Evolutionary conservation across 2,888 invertebrate genomes (phyloP), one percentile per base, ranked within the genome.

Genomic region (Spialia ferax): DNA sequence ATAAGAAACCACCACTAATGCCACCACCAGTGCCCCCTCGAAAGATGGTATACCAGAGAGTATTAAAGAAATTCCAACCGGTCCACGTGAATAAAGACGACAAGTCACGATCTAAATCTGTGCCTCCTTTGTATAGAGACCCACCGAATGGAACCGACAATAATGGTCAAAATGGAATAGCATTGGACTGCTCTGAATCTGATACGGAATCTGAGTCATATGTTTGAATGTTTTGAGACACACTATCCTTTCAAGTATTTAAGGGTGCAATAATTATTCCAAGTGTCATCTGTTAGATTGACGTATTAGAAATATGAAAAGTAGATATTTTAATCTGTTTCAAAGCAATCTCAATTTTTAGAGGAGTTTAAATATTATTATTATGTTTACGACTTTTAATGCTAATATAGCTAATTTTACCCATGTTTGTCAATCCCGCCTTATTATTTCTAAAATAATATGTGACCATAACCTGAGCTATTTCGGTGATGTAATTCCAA

Each of bases 21-120:
- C 95, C 95, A 3, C 95, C 95, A 11, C 95, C 95, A 1, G 91
- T 95, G 35, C 95, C 95, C 0, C 95, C 95, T 5, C 87, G 95
- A 76, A 93, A 94, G 74, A 85, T 91, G 84, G 85, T 93, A 56
- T 93, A 93, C 77, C 93, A 92, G 76, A 85, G 90, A 75, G 89
- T 94, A 3, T 83, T 95, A 52, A 94, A 95, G 83, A 95, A 95
- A 77, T 91, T 95, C 74, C 95, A 95, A 66, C 95, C 95, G 0
- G 96, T 95, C 26, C 96, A 96, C 77, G 94, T 95, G 75, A 95
- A 93, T 74, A 94, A 94, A 68, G 95, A 95, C 23, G 95, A 95
- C 59, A 94, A 95, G 70, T 84, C 87, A 0, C 85, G 93, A 26
- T 93, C 93, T 2, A 93, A 92, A 73, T 93, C 94, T 20, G 93